A percentile compares a stretch with the other conserved stretches of the same genome.
These are phyloP conservation scores for Nematolebias whitei DNA, from an alignment of 2,113 vertebrate species.

Conservation along the genomic window DNA sequence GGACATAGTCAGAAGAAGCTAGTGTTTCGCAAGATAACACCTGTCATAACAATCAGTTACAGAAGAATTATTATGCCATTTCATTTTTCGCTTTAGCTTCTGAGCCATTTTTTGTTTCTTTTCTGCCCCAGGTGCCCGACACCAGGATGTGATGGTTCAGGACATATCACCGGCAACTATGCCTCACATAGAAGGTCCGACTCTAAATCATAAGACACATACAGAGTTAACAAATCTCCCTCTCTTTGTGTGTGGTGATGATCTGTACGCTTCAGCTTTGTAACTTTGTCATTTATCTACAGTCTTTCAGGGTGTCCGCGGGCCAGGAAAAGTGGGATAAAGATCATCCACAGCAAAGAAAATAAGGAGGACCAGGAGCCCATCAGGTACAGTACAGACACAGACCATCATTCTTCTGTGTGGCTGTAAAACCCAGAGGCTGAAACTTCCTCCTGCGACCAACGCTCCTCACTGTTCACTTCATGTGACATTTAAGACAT, in stretches of 20 bases:
- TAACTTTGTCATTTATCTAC: slow-evolving; percentile 60
- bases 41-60: not conserved
- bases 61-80: not conserved
- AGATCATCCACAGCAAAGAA: slow-evolving; percentile 99
- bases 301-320: slow-evolving; percentile 99
- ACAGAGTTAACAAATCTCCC: not conserved
- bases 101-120: slow-evolving; percentile 70
- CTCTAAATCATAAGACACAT: not conserved
- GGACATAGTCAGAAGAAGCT: not conserved
- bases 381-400: slow-evolving; percentile 86
- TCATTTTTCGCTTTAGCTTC: slow-evolving; percentile 43
- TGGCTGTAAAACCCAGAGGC: slow-evolving; percentile 15
- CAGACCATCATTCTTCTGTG: slow-evolving; percentile 47
- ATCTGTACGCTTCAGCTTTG: slow-evolving; percentile 5
- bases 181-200: slow-evolving; percentile 97
- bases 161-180: slow-evolving; percentile 99
- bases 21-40: not conserved
- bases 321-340: slow-evolving; percentile 97
- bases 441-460: slow-evolving; percentile 16
- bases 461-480: slow-evolving; percentile 5
- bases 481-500: slow-evolving; percentile 4
- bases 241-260: not conserved
- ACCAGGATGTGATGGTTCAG: slow-evolving; percentile 97
- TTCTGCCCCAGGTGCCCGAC: slow-evolving; percentile 93
- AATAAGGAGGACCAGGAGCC: slow-evolving; percentile 99